Evolutionary conservation across 2,113 vertebrate genomes (phyloP), one percentile per base, ranked within the genome.

Genomic region (Cololabis saira): DNA sequence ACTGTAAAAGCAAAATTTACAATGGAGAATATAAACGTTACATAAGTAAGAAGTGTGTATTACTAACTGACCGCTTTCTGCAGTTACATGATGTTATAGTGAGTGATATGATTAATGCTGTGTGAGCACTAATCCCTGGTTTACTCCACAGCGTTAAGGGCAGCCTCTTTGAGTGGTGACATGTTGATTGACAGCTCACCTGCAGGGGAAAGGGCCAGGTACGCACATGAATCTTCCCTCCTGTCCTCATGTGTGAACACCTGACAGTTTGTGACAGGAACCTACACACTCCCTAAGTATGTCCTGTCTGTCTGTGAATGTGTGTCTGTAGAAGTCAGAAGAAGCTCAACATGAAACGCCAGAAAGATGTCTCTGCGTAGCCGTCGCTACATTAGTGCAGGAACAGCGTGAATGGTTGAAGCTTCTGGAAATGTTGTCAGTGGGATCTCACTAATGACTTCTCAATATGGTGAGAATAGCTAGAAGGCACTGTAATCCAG

Each of bases 121-220:
- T 61, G 33, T 67, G 54, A 77, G 56, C 70, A 62, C 82, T 79
- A 61, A 78, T 74, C 48, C 48, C 18, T 15, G 19, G 53, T 80
- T 74, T 81, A 56, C 47, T 61, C 44, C 37, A 12, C 37, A 49
- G 69, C 15, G 57, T 52, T 65, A 10, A 59, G 51, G 56, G 52
- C 54, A 65, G 71, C 44, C 19, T 76, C 59, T 71, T 45, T 78
- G 58, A 81, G 77, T 72, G 11, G 27, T 72, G 74, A 71, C 81
- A 67, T 65, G 61, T 70, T 78, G 89, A 89, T 67, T 88, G 87
- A 85, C 83, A 86, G 83, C 18, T 75, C 55, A 73, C 76, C 89
- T 87, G 69, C 71, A 76, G 87, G 83, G 80, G 18, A 82, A 62
- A 69, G 51, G 42, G 44, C 54, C 67, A 88, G 83, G 87, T 89